Conservation (phyloP, 2,797 vertebrate genomes). For the Gymnopithys bicolor region DNA sequence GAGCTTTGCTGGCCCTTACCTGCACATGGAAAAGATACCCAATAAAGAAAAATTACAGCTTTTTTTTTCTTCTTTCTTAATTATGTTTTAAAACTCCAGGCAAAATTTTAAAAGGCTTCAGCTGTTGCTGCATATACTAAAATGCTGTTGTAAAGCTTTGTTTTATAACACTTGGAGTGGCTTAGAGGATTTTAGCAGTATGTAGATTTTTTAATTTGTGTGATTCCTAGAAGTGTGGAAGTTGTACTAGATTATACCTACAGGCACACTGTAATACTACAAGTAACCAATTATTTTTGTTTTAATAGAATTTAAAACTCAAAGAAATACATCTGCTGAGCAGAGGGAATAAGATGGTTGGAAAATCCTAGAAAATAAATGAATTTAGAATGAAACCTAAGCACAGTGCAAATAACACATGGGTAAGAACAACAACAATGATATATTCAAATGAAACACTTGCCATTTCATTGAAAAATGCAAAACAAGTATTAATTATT, state of each 20-base stretch:
- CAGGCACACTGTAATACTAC: neutral
- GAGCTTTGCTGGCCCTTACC: neutral
- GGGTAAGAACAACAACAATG: neutral
- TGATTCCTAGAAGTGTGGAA: neutral
- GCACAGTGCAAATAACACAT: neutral
- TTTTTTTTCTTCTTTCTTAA: neutral
- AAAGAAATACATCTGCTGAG: neutral
- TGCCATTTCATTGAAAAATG: neutral
- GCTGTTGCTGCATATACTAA: neutral
- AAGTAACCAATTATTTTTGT: neutral
- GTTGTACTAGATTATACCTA: neutral
- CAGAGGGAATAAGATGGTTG: neutral
- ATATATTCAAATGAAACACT: neutral
- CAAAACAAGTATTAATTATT: constrained; percentile 44
- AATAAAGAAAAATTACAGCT: neutral
- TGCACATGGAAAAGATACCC: neutral
- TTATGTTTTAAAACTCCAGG: neutral
- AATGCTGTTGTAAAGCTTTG: neutral
- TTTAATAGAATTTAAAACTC: constrained; percentile 31
- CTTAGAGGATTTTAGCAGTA: neutral
- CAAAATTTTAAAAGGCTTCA: neutral
- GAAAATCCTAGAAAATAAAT: neutral
- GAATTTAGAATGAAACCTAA: constrained; percentile 5
- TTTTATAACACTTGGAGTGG: neutral
- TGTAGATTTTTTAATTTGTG: neutral